Conservation (phyloP, 2,113 vertebrate genomes). For the Solea senegalensis region DNA sequence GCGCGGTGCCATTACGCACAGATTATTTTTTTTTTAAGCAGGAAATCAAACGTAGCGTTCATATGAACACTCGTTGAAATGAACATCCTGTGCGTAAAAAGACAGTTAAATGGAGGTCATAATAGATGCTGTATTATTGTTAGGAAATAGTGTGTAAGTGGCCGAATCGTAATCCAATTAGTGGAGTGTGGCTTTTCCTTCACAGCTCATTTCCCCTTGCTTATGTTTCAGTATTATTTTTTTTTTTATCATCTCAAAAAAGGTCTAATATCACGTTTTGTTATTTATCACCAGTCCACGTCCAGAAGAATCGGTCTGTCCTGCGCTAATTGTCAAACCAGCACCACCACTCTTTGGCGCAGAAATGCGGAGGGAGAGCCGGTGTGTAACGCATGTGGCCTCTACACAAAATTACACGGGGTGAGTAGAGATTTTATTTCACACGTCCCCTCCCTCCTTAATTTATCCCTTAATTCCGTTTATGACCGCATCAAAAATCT, state of each 20-base stretch:
- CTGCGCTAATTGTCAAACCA: constrained; percentile 98
- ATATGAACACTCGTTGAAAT: background rate
- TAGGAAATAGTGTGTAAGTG: constrained; percentile 46
- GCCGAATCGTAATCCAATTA: constrained; percentile 28
- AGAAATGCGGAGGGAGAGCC: constrained; percentile 97
- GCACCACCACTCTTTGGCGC: constrained; percentile 97
- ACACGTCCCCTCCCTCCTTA: fast-evolving
- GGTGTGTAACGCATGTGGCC: constrained; percentile 97
- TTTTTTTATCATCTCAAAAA: background rate
- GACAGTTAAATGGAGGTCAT: constrained; percentile 27
- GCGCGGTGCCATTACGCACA: constrained; percentile 48
- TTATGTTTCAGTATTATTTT: background rate
- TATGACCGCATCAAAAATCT: background rate
- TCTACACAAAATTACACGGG: constrained; percentile 98
- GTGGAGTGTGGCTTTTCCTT: constrained; percentile 1
- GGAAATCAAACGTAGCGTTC: too few relatives aligned
- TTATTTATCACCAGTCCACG: constrained; percentile 83
- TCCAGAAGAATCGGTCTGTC: constrained; percentile 94
- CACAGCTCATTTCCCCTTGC: background rate
- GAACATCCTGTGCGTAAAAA: constrained; percentile 41
- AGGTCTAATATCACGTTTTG: background rate
- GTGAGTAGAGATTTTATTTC: constrained; percentile 74
- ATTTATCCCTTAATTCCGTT: too few relatives aligned
- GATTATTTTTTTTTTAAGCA: constrained; percentile 16
- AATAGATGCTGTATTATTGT: constrained; percentile 43